Evolutionary conservation across 2,797 vertebrate genomes (phyloP), one percentile per base, ranked within the genome.

Genomic region (Syncerus caffer): DNA sequence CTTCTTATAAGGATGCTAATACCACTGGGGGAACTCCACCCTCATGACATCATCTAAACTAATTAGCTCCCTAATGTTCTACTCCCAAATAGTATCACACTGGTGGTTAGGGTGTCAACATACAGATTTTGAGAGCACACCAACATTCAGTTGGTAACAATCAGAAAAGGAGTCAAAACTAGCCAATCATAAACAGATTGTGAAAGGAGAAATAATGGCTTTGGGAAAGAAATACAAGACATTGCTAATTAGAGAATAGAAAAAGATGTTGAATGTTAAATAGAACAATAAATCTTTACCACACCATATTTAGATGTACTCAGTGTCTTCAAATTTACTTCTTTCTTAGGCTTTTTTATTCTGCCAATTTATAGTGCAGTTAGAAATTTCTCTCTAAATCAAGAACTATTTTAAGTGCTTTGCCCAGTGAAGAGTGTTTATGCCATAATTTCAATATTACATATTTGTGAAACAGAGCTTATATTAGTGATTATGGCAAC

Each of bases 401-500:
- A 95, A 79, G 21, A 96, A 13, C 14, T 60, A 42, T 78, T 84
- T 95, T 93, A 96, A 78, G 11, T 58, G 17, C 31, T 2, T 95
- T 95, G 16, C 51, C 19, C 79, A 95, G 34, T 88, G 31, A 89
- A 89, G n/a, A 97, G 8, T 76, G 90, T 88, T 58, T 42, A 34
- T 88, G 71, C 34, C 8, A 85, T 79, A 17, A 58, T 87, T 94
- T 95, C 86, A 74, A 80, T 76, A 79, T 55, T 55, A 57, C 16
- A 42, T 95, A 92, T 94, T 96, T n/a, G 34, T 93, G 47, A 94
- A 97, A 51, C 4, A 79, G 7, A 84, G 34, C 71, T 93, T 94
- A 55, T 57, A 60, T 71, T 80, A 88, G 9, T 90, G 97, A 93
- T 93, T 55, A 76, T 89, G 51, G 74, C 9, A 95, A 90, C 93